phyloP scores from a whole-genome alignment of 1,140 invertebrate species.

The Heterodera carotae region DNA sequence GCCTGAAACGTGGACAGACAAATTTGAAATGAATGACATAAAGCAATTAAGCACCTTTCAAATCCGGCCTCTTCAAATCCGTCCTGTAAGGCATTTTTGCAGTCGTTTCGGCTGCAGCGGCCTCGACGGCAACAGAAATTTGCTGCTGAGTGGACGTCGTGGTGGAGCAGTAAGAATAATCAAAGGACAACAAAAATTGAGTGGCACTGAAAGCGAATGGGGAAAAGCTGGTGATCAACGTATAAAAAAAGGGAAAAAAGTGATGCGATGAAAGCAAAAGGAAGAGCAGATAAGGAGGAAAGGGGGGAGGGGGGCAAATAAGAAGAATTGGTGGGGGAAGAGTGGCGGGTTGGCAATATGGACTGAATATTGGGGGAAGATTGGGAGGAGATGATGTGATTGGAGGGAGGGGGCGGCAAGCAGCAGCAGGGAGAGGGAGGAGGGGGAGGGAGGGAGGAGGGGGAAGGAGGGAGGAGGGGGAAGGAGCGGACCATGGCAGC shows the following conservation, averaged over 20 bases:
- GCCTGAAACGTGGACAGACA: slow-evolving; percentile 43
- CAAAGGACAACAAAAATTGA: neutral
- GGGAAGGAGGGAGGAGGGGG: too few relatives aligned
- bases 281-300: neutral
- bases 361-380: too few relatives aligned
- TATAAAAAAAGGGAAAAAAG: neutral
- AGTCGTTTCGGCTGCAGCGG: neutral
- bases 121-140: slow-evolving; percentile 9
- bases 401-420: too few relatives aligned
- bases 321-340: neutral
- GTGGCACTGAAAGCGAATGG: neutral
- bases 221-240: slow-evolving; percentile 2
- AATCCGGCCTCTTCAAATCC: slow-evolving; percentile 60
- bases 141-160: slow-evolving; percentile 13
- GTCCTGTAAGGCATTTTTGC: slow-evolving; percentile 51
- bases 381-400: too few relatives aligned
- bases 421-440: too few relatives aligned
- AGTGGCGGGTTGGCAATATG: neutral
- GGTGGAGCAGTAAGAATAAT: slow-evolving; percentile 27
- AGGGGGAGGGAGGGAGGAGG: too few relatives aligned
- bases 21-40: neutral
- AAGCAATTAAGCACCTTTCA: slow-evolving; percentile 55
- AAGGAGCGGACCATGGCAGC: neutral
- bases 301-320: neutral
- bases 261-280: neutral